Evolutionary conservation across 2,797 vertebrate species (phyloP), one percentile per base, ranked within the genome.

Genomic region (Emys orbicularis): DNA sequence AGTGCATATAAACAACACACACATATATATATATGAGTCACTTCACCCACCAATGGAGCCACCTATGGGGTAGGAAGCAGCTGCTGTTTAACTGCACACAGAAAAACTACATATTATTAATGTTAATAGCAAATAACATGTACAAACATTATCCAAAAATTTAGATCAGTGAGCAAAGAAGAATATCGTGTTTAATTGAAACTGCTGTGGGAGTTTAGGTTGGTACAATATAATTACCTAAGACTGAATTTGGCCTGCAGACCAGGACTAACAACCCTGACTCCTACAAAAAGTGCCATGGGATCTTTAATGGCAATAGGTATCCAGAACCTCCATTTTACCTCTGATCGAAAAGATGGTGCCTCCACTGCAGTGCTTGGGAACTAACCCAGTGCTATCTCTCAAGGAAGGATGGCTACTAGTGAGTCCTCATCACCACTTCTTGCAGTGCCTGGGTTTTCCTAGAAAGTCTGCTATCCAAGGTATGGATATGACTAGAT

Each of bases 91-190:
- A 94, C n/a, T 10, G 53, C 0, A 31, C 83, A 84, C 79, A 56
- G 37, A 52, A 79, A 83, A 56, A 18, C 74, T 59, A 10, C 54
- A 81, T 85, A 8, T 80, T 93, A 74, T 12, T 27, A 74, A 41
- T 44, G 27, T 10, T 74, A 44, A 25, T 27, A 47, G 41, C 25
- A 76, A 76, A 25, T 44, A 41, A 41, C 49, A 21, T 10, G 15
- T 54, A 59, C 27, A 93, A 23, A 57, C 1, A 21, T 1, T 19
- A 92, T 3, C 31, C 81, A 94, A 79, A 31, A 86, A 54, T 54
- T 90, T 56, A 79, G 49, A 31, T 56, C 15, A 23, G 56, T 84
- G 81, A 81, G 90, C 50, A n/a, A 93, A 34, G 29, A 86, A 84
- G 65, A 91, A 44, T 11, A 87, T 25, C 83, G 65, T 23, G 23